Base-by-base conservation (phyloP, 64 coral and sea anemone species). In the Montipora sp. region DNA sequence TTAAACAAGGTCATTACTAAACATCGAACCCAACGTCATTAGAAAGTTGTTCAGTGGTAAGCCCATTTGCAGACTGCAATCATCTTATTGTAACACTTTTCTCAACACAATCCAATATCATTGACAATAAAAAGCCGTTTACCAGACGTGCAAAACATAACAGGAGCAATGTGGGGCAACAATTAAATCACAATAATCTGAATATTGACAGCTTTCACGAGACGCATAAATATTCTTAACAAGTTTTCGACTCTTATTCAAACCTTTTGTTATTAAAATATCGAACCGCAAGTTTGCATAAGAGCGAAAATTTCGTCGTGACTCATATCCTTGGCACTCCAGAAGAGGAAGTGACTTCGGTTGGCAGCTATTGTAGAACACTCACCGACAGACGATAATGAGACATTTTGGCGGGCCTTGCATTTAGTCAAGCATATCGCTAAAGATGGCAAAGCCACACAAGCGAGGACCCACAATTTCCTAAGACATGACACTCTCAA, bases 191-290 rank as follows among this genome's bases (percentile, higher is more conserved):
- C 75, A 49, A 4, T 5, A 78, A 78, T 78, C 16, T 18, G 46
- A 46, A 77, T 77, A 77, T 77, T 78, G 45, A 78, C 75, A 78
- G 45, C 45, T 78, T 78, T 9, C 44, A 70, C 18, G 59, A 13
- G 6, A 71, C 44, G 63, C 43, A 84, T 22, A 48, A 47, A 69
- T 21, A 2, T 21, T 83, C 11, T 1, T 18, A 47, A 2, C 2
- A 4, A 46, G 12, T n/a, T 20, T 61, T 7, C 14, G 36, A 24
- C 11, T 46, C 22, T 3, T 45, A 13, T 6, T 46, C 12, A 8
- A 61, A 10, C 16, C 82, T 71, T 71, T 85, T 85, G 82, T 85
- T 8, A 85, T 85, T 72, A 47, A 85, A 85, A 85, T 85, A 21
- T 72, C 65, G 13, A 21, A 72, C 63, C 66, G 9, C 55, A 80